Percentiles rank a stretch among this genome's conserved stretches.
Evolutionary conservation across 2,113 vertebrate genomes (phyloP).

Genomic region (Thermophis baileyi): DNA sequence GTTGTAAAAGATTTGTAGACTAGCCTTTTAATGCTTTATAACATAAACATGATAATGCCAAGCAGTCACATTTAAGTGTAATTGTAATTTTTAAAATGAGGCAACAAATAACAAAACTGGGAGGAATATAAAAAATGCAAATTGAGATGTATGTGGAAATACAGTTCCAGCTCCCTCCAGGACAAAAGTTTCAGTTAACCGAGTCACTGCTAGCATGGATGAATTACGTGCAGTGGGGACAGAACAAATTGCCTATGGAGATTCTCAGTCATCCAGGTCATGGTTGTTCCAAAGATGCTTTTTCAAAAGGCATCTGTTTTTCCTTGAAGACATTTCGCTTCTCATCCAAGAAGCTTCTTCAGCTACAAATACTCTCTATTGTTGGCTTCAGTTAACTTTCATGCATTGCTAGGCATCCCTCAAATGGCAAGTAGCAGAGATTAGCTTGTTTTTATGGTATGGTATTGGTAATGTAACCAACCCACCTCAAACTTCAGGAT

Average conservation of each 20-base stretch:
- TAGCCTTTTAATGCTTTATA: not conserved
- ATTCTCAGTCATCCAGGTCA: not conserved
- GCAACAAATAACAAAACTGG: not conserved
- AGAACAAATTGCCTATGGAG: not conserved
- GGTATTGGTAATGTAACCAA: not conserved
- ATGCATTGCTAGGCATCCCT: not conserved
- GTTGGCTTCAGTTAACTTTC: not conserved
- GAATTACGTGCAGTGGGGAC: no score
- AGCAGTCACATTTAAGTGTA: not conserved
- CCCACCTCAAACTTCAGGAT: not conserved
- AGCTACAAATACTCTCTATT: not conserved
- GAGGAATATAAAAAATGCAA: not conserved
- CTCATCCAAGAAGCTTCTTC: not conserved
- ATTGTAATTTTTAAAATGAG: not conserved
- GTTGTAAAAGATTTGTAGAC: not conserved
- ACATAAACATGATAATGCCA: not conserved
- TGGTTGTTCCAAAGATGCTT: not conserved
- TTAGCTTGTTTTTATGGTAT: not conserved
- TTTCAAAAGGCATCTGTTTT: not conserved
- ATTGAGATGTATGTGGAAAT: not conserved
- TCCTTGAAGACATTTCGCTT: not conserved
- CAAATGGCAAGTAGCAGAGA: not conserved
- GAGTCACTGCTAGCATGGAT: not conserved
- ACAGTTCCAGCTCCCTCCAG: not conserved
- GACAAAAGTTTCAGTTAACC: not conserved